A percentile compares a stretch with the other conserved stretches of the same genome.
These are phyloP conservation scores for Gouania willdenowi DNA, from an alignment of 2,797 vertebrate species.

Conservation along the genomic window DNA sequence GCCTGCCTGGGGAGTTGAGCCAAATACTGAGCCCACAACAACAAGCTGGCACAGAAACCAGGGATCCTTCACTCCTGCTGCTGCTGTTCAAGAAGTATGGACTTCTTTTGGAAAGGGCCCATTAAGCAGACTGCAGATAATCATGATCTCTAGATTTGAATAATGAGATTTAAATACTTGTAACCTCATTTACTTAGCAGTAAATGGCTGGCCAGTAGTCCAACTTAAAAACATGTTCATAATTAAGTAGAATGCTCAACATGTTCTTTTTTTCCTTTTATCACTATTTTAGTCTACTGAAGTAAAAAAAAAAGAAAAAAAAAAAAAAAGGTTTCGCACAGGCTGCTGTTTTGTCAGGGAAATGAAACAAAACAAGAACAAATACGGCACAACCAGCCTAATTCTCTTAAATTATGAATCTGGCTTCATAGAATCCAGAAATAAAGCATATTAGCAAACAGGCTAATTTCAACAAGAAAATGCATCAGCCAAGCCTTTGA, in stretches of 20 bases:
- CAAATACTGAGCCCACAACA: slow-evolving; percentile 49
- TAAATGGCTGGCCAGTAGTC: slow-evolving; percentile 36
- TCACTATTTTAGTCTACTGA: slow-evolving; percentile 14
- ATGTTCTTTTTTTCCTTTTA: too few relatives aligned
- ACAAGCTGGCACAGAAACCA: slow-evolving; percentile 36
- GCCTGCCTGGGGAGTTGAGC: slow-evolving; percentile 50
- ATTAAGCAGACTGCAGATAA: slow-evolving; percentile 74
- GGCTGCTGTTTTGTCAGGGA: slow-evolving; percentile 13
- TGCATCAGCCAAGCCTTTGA: slow-evolving; percentile 40
- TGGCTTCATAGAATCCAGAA: slow-evolving; percentile 11
- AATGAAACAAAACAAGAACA: slow-evolving; percentile 27
- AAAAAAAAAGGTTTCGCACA: slow-evolving; percentile 25
- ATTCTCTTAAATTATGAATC: slow-evolving; percentile 22
- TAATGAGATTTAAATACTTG: slow-evolving; percentile 70
- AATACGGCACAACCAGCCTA: slow-evolving; percentile 13
- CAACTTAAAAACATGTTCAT: slow-evolving; percentile 22
- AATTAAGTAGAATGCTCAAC: slow-evolving; percentile 25
- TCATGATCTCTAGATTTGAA: slow-evolving; percentile 71
- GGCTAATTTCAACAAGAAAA: slow-evolving; percentile 44
- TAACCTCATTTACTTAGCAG: slow-evolving; percentile 52
- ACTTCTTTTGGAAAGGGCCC: slow-evolving; percentile 59
- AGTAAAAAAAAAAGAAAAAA: too few relatives aligned
- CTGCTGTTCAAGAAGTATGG: slow-evolving; percentile 30
- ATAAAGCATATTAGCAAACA: slow-evolving; percentile 13
- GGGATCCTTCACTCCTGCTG: slow-evolving; percentile 20